A percentile compares a stretch with the other conserved stretches of the same genome.
phyloP scores from a whole-genome alignment of 1,140 invertebrate species.

The Belonocnema kinseyi region DNA sequence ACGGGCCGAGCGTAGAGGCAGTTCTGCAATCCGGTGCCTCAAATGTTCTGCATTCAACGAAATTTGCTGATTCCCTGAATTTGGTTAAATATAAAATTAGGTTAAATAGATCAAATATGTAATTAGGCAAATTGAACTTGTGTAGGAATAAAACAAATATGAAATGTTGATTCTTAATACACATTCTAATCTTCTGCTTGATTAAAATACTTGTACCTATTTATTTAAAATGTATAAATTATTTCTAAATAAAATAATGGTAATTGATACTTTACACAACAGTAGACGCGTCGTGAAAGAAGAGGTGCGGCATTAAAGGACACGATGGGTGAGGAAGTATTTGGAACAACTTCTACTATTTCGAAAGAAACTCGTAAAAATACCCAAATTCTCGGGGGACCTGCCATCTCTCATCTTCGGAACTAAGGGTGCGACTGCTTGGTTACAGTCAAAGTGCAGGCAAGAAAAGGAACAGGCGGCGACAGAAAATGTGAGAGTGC shows the following conservation, averaged over 20 bases:
- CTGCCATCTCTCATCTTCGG: slow-evolving; percentile 55
- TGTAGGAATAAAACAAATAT: too few relatives aligned
- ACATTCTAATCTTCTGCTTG: too few relatives aligned
- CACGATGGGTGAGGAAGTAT: slow-evolving; percentile 5
- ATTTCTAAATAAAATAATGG: too few relatives aligned
- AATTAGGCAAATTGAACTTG: too few relatives aligned
- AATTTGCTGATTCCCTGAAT: too few relatives aligned
- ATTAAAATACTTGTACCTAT: neutral
- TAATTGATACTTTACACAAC: too few relatives aligned
- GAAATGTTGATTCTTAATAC: too few relatives aligned
- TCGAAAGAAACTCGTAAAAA: slow-evolving; percentile 28
- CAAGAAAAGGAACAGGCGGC: slow-evolving; percentile 33
- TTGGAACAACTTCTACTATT: slow-evolving; percentile 25
- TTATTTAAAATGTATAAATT: neutral
- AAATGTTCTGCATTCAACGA: too few relatives aligned
- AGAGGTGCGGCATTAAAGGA: slow-evolving; percentile 27
- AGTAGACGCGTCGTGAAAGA: slow-evolving; percentile 1
- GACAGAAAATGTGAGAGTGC: slow-evolving; percentile 38
- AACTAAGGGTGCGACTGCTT: slow-evolving; percentile 30
- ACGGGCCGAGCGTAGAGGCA: too few relatives aligned
- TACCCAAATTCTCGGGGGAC: slow-evolving; percentile 49
- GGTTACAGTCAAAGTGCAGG: slow-evolving; percentile 7
- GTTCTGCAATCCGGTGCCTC: too few relatives aligned
- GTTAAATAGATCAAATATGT: too few relatives aligned
- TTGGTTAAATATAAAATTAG: too few relatives aligned